Evolutionary conservation across 2,797 vertebrate species (phyloP), one percentile per base, ranked within the genome.

Genomic region (Takifugu rubripes): DNA sequence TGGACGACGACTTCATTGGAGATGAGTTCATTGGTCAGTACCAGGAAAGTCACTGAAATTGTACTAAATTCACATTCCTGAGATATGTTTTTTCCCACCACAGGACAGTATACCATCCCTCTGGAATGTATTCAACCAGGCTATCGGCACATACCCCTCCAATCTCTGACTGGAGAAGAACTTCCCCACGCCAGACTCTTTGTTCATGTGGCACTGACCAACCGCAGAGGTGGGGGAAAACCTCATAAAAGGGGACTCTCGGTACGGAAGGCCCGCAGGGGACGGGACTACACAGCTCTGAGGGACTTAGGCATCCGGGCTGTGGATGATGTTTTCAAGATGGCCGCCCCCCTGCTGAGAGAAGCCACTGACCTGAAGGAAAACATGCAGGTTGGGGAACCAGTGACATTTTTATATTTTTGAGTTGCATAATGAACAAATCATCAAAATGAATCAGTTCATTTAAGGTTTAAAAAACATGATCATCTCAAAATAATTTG

Each of bases 1-100:
- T 98, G 66, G 96, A 98, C 21, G 96, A 97, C 25, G 94, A 97
- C 80, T 98, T 93, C 84, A 98, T 98, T n/a, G 95, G 94, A 44
- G 96, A 98, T 25, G 96, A 98, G 47, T 98, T 98, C 71, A 97
- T 97, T 0, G 96, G 95, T 77, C 7, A 42, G 68, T 92, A 89
- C 56, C 10, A 21, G 21, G 40, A 49, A 49, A 26, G 25, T 14
- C 29, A 15, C 17, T 15, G 47, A 25, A 27, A 27, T 21, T 60
- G 26, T 27, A 17, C 44, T 16, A 1, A 5, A 52, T 2, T 43
- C 43, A 36, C 7, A 47, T 17, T 55, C 12, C 43, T 49, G 1
- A 26, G 24, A 24, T 36, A 0, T 5, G 12, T 21, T 45, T 6
- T 3, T 14, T 25, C 0, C 31, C 10, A 7, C 54, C 64, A 89